Evolutionary conservation across 2,888 invertebrate genomes (phyloP).

Genomic region (Tiliacea citrago): DNA sequence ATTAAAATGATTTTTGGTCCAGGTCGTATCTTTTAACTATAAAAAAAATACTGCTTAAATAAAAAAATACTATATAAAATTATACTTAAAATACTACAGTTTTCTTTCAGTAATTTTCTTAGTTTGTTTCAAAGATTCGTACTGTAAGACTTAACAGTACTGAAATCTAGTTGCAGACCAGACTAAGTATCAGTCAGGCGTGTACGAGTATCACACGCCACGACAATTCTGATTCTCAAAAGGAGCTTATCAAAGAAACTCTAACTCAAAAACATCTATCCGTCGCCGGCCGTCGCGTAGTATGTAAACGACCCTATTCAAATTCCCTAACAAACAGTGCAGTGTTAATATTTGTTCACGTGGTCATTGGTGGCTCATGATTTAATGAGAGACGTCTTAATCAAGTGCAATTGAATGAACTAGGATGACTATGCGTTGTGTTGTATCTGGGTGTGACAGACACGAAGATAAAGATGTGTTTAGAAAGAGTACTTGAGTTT

Average conservation of each 20-base stretch:
- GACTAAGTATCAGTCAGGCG: too few relatives aligned
- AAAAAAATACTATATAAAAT: too few relatives aligned
- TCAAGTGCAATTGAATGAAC: conserved; percentile 59
- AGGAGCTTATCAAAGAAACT: neutral
- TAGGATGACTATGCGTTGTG: conserved; percentile 56
- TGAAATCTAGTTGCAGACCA: too few relatives aligned
- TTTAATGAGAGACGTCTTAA: conserved; percentile 65
- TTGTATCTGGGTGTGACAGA: conserved; percentile 11
- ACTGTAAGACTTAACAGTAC: too few relatives aligned
- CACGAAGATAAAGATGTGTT: neutral
- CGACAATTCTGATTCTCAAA: neutral
- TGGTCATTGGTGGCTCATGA: conserved; percentile 64
- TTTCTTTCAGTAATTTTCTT: too few relatives aligned
- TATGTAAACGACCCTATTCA: conserved; percentile 36
- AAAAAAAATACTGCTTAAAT: too few relatives aligned
- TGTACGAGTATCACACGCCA: too few relatives aligned
- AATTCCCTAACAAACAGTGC: conserved; percentile 54
- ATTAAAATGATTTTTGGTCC: too few relatives aligned
- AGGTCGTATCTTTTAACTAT: too few relatives aligned
- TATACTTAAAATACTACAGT: too few relatives aligned
- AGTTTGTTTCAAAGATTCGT: too few relatives aligned
- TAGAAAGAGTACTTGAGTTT: neutral
- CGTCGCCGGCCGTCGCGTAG: conserved; percentile 12
- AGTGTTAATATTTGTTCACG: conserved; percentile 64
- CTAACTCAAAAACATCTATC: neutral